Base-by-base conservation (phyloP, 2,888 invertebrate species). In the Dysmachus trigonus region DNA sequence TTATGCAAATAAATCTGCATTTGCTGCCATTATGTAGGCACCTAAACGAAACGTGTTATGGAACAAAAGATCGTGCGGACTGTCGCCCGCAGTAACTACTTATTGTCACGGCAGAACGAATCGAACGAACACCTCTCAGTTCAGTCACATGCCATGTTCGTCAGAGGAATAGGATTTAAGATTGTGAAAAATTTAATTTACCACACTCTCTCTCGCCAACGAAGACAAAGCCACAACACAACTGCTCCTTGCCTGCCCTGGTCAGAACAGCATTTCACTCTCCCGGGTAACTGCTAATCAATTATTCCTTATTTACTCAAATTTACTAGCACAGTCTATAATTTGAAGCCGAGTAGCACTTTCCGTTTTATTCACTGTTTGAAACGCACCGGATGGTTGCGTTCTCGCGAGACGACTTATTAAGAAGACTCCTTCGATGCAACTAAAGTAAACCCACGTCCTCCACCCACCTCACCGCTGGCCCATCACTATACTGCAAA, bases 301-400 rank as follows among this genome's bases (percentile, higher is more conserved):
- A 41, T 41, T 38, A 35, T 3, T 33, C 33, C 30, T 73, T 13
- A 22, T 38, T 76, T 27, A 18, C 27, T 27, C 7, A 22, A 22
- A 22, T 74, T 76, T 76, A 18, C 18, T 76, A n/a, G 10, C 38
- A 38, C 10, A 18, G 53, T 4, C 18, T n/a, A 22, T 62, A 18
- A 62, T 22, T 62, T 8, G 8, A 3, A 18, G 62, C n/a, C 62
- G 10, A 27, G 27, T 51, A 62, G 10, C 62, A 27, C 62, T 27
- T 62, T 22, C 27, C 3, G 18, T n/a, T 18, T 76, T 76, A n/a
- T 76, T 76, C 38, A 35, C 38, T 38, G 22, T n/a, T 38, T 76
- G 38, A 76, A 38, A 76, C 76, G 76, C 76, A 76, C 38, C 76
- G 76, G 76, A 35, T 76, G 76, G 18, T 38, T 76, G 10, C 22